Conservation (phyloP, 2,797 vertebrate species). For the Podarcis siculus region DNA sequence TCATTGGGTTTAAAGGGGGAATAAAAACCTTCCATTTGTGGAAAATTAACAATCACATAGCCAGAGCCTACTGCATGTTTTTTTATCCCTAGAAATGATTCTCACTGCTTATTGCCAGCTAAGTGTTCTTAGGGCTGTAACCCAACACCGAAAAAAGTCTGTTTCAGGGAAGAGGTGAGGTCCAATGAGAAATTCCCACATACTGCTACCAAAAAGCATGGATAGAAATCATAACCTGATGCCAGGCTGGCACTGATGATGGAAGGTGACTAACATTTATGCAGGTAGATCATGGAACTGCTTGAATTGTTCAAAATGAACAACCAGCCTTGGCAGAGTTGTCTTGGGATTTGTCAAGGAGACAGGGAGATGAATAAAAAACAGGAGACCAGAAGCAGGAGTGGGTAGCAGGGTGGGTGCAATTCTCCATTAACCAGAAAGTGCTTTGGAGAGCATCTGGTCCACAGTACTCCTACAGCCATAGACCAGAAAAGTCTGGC, state of each 20-base stretch:
- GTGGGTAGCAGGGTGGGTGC: background rate
- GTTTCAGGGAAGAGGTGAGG: background rate
- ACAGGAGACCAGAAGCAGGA: background rate
- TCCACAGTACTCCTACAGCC: background rate
- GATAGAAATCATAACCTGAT: background rate
- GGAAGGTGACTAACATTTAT: background rate
- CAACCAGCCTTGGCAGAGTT: background rate
- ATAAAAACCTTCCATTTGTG: background rate
- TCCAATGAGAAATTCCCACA: background rate
- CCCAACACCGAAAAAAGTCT: too few species aligned
- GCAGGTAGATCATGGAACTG: conserved; percentile 47
- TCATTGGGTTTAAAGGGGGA: background rate
- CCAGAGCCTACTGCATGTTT: too few species aligned
- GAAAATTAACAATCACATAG: background rate
- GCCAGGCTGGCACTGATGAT: background rate
- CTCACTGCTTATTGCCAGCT: background rate
- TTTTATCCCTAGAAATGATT: background rate
- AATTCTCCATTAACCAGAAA: background rate
- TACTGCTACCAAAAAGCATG: background rate
- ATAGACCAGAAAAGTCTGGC: background rate
- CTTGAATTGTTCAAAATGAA: conserved; percentile 56
- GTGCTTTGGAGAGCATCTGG: background rate
- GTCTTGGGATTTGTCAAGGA: background rate
- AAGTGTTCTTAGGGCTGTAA: background rate
- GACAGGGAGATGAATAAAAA: background rate